Base-by-base conservation (phyloP, 2,797 vertebrate genomes). In the Enteromius viviparus region DNA sequence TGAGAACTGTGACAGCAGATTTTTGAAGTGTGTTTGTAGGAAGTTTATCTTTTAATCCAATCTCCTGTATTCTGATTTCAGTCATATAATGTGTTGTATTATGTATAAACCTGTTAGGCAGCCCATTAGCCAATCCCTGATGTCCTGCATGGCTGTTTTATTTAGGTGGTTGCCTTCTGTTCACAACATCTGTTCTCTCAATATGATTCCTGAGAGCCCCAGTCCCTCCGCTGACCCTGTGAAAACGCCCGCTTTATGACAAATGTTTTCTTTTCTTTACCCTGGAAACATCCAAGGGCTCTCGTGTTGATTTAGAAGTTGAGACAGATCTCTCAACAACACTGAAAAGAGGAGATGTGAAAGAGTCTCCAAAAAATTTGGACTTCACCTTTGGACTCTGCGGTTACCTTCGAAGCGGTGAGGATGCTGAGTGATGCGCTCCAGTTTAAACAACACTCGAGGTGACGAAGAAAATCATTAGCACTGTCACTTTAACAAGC, bases 11-110 rank as follows among this genome's bases (percentile, higher is more conserved):
- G 53, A 26, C n/a, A 51, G 78, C 78, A 45, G 62, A 83, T 78
- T 81, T 58, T 53, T 74, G 72, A 84, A 75, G 68, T 76, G 68
- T 64, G 62, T 82, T 83, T 49, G 65, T 69, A 34, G 65, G 70
- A 40, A 64, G 49, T 11, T 74, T 66, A 62, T 76, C 14, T 6
- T 65, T 65, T 34, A 49, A n/a, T 49, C 42, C 47, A 34, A 34
- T 65, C 45, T 66, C 32, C n/a, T 47, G 23, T 71, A 21, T 45
- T 45, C 12, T 3, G 55, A 60, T 70, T 72, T 47, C 26, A 34
- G 40, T 34, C 0, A 3, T 23, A 49, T 72, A 34, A 81, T 81
- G 26, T 71, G 78, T 71, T 71, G 66, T 47, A 71, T 80, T 64
- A 58, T 80, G 66, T n/a, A 80, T 11, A 80, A 34, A 71, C 23